Conservation (phyloP, 2,888 invertebrate species). For the Eristalis intricaria region DNA sequence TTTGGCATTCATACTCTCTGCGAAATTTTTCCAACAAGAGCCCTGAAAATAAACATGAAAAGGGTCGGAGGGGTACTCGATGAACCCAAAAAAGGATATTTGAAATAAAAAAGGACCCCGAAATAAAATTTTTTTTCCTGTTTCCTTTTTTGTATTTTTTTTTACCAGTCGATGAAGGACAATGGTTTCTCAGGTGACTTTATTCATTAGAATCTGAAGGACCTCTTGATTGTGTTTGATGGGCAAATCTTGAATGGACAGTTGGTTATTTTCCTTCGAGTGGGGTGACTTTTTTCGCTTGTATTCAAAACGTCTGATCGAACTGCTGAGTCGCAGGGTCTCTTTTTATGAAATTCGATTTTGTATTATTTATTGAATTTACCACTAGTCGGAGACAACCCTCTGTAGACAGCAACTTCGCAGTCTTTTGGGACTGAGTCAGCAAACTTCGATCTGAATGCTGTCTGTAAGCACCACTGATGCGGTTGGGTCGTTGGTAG, state of each 20-base stretch:
- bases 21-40: neutral
- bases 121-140: neutral
- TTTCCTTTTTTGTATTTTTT: neutral
- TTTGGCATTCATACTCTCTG: neutral
- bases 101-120: neutral
- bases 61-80: neutral
- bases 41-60: neutral
- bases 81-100: constrained; percentile 21
- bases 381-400: no score
- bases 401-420: no score
- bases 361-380: neutral
- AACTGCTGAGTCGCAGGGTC: neutral
- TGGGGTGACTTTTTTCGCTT: neutral
- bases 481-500: no score
- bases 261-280: neutral
- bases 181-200: constrained; percentile 34
- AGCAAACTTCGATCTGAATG: no score
- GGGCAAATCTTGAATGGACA: neutral
- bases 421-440: no score
- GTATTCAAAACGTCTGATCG: neutral
- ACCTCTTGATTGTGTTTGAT: neutral
- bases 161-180: constrained; percentile 1
- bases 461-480: no score
- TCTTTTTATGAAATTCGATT: neutral
- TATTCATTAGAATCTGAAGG: constrained; percentile 20